These are phyloP conservation scores for Apeira syringaria DNA, from an alignment of 2,888 invertebrate species.

Conservation along the genomic window DNA sequence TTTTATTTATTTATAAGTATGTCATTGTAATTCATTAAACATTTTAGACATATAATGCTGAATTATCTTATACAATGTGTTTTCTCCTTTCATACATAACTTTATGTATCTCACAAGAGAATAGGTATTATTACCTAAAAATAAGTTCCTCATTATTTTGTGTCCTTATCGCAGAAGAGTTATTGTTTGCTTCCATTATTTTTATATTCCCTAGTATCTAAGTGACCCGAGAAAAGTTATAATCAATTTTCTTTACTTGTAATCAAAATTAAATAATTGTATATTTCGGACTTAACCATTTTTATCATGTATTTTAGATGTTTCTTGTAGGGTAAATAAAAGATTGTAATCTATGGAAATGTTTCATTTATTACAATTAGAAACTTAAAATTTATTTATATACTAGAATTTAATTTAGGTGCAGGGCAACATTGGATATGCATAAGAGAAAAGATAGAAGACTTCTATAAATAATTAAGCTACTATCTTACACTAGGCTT, in stretches of 20 bases:
- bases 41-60: too few species aligned
- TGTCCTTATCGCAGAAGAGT: conserved; percentile 39
- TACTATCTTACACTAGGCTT: too few species aligned
- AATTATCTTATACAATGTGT: conserved; percentile 6
- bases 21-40: conserved; percentile 18
- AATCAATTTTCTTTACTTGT: conserved; percentile 66
- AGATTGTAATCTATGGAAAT: conserved; percentile 39
- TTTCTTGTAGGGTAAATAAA: conserved; percentile 58
- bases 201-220: conserved; percentile 58
- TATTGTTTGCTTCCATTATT: conserved; percentile 69
- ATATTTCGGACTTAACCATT: conserved; percentile 72
- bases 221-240: conserved; percentile 54
- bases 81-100: conserved; percentile 24
- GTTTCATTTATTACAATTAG: conserved; percentile 30
- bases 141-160: conserved; percentile 47
- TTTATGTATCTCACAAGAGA: too few species aligned
- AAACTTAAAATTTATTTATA: too few species aligned
- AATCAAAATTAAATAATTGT: conserved; percentile 75
- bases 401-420: too few species aligned
- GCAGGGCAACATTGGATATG: too few species aligned
- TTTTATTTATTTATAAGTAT: conserved; percentile 34
- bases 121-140: conserved; percentile 13
- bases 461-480: too few species aligned
- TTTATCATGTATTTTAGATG: conserved; percentile 73
- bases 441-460: too few species aligned